Base-by-base conservation (phyloP, 1,140 invertebrate genomes). In the Streblospio benedicti region DNA sequence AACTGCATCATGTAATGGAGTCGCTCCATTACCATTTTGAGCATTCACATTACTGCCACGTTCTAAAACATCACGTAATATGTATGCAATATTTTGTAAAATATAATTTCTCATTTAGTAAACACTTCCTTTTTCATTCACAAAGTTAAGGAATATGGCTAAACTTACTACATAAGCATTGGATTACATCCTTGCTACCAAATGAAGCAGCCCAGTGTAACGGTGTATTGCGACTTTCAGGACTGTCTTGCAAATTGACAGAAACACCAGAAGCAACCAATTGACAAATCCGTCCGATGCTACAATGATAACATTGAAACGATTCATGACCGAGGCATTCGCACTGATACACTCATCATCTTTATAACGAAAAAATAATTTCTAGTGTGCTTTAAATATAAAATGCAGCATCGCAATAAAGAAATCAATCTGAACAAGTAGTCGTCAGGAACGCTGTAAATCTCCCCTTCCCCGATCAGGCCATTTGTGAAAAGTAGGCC, bases 151-250 rank as follows among this genome's bases (percentile, higher is more conserved):
- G 33, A 23, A 27, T 23, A 53, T 14, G 4, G 3, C 14, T 12
- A 33, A 35, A 64, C 69, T 71, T 76, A 84, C 84, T 78, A 69
- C 83, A 80, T 44, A 85, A 75, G 72, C 78, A 84, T 27, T 77
- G 69, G 2, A 85, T 75, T 52, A 83, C 79, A 57, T 83, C 79
- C 63, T 78, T 79, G 67, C 82, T 82, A 16, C 81, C 82, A 71
- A 83, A 85, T 65, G 82, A 83, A 35, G 83, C 83, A 53, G 83
- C 84, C 84, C 84, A 85, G 70, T 85, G 84, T 25, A 85, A 72
- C 12, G 84, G 82, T 4, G 84, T 83, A 66, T 85, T 85, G 69
- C 79, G 78, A 68, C 81, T 84, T 20, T 80, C 78, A 57, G 80
- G 77, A 32, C 81, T 84, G 68, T 85, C 84, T 68, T 74, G 78